Evolutionary conservation across 35 echinoderm and acorn worm species (phyloP).

Genomic region (Patiria miniata): DNA sequence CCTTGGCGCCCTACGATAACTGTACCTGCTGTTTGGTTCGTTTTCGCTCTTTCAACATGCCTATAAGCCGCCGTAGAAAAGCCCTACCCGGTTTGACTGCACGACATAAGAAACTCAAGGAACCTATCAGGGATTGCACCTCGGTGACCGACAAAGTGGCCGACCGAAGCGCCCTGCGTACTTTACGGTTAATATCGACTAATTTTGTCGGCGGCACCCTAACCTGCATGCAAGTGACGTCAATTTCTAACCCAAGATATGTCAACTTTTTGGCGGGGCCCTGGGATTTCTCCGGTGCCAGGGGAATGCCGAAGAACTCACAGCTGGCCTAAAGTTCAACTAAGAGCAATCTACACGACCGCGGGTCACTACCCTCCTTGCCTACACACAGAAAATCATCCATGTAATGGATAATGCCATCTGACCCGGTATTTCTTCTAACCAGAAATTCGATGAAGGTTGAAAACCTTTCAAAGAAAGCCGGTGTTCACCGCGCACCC

Average conservation of each 20-base stretch:
- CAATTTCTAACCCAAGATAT: slow-evolving; percentile 39
- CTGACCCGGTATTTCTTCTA: neutral
- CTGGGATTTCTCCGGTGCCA: slow-evolving; percentile 15
- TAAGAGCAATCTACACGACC: neutral
- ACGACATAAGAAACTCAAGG: slow-evolving; percentile 30
- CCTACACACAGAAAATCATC: slow-evolving; percentile 47
- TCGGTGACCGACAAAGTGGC: neutral
- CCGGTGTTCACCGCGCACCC: slow-evolving; percentile 19
- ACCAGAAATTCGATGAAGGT: slow-evolving; percentile 19
- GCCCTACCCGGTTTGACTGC: slow-evolving; percentile 18
- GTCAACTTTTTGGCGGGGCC: neutral
- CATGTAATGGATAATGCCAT: slow-evolving; percentile 22
- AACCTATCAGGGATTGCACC: slow-evolving; percentile 36
- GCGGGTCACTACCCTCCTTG: no score
- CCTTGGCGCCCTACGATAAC: no score
- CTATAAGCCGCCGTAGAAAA: slow-evolving; percentile 40
- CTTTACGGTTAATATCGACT: neutral
- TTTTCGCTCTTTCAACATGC: slow-evolving; percentile 7
- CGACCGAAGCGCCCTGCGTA: neutral
- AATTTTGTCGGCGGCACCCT: slow-evolving; percentile 20
- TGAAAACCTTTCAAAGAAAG: slow-evolving; percentile 25
- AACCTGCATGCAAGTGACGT: neutral
- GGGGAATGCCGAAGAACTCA: slow-evolving; percentile 27
- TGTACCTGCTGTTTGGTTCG: no score
- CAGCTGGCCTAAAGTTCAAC: slow-evolving; percentile 12